These are phyloP conservation scores for Mesorhabditis sp. DNA, from an alignment of 2,888 invertebrate genomes.

Conservation along the genomic window DNA sequence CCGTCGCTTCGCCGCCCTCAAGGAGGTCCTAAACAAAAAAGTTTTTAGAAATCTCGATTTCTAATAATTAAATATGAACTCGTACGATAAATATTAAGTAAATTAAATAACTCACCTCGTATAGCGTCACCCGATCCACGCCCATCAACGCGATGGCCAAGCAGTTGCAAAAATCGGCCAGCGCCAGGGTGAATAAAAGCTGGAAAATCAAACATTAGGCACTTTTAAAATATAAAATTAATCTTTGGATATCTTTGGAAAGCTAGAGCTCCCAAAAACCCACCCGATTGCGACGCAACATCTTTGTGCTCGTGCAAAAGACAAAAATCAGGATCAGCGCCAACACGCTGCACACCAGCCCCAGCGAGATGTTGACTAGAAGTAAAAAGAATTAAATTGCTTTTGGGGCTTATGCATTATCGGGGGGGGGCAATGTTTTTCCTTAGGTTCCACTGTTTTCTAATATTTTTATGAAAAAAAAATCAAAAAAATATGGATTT, in stretches of 20 bases:
- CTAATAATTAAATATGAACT: too few relatives aligned
- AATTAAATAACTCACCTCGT: slow-evolving; percentile 6
- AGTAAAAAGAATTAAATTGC: neutral
- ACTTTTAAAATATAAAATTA: neutral
- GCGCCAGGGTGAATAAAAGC: slow-evolving; percentile 33
- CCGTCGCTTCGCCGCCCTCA: neutral
- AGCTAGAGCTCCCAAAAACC: neutral
- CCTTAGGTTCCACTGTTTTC: too few relatives aligned
- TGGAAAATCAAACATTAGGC: slow-evolving; percentile 10
- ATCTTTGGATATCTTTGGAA: neutral
- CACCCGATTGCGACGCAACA: neutral
- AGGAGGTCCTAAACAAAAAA: neutral
- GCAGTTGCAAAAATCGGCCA: slow-evolving; percentile 38
- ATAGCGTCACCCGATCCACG: slow-evolving; percentile 34
- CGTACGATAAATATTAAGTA: neutral
- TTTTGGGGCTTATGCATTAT: too few relatives aligned
- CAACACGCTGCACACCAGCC: neutral
- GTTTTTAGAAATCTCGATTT: neutral
- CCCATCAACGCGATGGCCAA: slow-evolving; percentile 38
- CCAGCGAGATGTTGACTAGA: neutral
- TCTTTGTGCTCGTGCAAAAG: neutral
- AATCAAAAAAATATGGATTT: too few relatives aligned
- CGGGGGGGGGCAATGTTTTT: too few relatives aligned
- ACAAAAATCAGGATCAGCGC: neutral
- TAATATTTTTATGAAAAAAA: too few relatives aligned